Base-by-base conservation (phyloP, 2,888 invertebrate genomes). In the Eumacrocentrus americanus region DNA sequence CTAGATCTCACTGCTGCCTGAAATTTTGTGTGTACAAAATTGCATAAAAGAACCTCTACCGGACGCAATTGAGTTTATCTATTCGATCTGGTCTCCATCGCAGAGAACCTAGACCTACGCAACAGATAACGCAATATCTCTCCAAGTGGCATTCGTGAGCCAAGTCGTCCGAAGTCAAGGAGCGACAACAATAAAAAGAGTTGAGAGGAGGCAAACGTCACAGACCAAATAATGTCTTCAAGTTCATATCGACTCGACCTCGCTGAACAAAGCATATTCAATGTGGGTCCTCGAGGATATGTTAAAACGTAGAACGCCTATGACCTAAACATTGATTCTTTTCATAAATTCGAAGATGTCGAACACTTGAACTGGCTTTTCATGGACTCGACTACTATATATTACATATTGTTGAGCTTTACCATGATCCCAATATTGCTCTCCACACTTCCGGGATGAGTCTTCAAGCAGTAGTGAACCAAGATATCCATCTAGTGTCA, bases 281-380 rank as follows among this genome's bases (percentile, higher is more conserved):
- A 72, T 71, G 63, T 69, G 64, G 66, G 60, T 65, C 59, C 67
- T 63, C 63, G 54, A 63, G 51, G 54, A 61, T 66, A 70, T 70
- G 70, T 53, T 67, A 69, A 70, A 66, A 50, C 56, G 60, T 62
- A 61, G 63, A 68, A 67, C 60, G 57, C 34, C 60, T 64, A 67
- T 74, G 72, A 76, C 75, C 73, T 69, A 70, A 72, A 67, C 72
- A 68, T 69, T 71, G 70, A 72, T 64, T 72, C 65, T 69, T 68
- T 69, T 69, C 66, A 65, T 63, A 46, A 58, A 47, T 64, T 6
- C 4, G 3, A 16, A 12, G 14, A 12, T 22, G 20, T n/a, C n/a
- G n/a, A n/a, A n/a, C n/a, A n/a, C n/a, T n/a, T n/a, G n/a, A n/a
- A n/a, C n/a, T n/a, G n/a, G n/a, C n/a, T n/a, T n/a, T n/a, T n/a